phyloP scores from a whole-genome alignment of 2,888 invertebrate genomes.

The Malachius bipustulatus region DNA sequence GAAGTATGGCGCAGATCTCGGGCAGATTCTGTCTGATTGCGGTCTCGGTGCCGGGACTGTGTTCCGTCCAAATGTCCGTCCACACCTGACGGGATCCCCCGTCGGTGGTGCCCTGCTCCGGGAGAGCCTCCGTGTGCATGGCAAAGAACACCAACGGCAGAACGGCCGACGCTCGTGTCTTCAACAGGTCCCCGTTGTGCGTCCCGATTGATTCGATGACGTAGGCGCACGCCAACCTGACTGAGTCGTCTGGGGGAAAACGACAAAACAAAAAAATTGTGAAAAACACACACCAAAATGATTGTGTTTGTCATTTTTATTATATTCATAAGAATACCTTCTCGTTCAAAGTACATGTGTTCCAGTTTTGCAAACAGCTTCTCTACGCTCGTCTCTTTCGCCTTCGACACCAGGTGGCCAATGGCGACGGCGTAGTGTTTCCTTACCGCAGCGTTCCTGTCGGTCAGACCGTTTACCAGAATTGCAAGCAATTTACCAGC shows the following conservation, averaged over 20 bases:
- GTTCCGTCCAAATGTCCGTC: slow-evolving; percentile 83
- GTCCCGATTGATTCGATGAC: slow-evolving; percentile 71
- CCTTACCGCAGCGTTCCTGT: slow-evolving; percentile 71
- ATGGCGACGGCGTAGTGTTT: slow-evolving; percentile 76
- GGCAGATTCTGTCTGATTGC: slow-evolving; percentile 67
- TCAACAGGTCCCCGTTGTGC: slow-evolving; percentile 71
- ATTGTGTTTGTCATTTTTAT: too few species aligned
- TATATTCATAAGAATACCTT: slow-evolving; percentile 39
- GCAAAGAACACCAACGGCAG: slow-evolving; percentile 81
- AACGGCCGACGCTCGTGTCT: slow-evolving; percentile 59
- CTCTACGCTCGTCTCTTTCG: slow-evolving; percentile 62
- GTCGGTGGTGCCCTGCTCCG: slow-evolving; percentile 51
- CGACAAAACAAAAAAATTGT: too few species aligned
- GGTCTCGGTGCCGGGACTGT: slow-evolving; percentile 75
- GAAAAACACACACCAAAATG: too few species aligned
- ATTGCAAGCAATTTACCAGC: slow-evolving; percentile 51
- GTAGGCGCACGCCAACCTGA: slow-evolving; percentile 60
- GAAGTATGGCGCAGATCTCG: slow-evolving; percentile 57
- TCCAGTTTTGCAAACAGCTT: slow-evolving; percentile 51
- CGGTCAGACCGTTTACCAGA: slow-evolving; percentile 65
- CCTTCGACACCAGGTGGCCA: slow-evolving; percentile 70
- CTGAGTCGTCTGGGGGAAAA: slow-evolving; percentile 51
- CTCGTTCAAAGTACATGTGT: slow-evolving; percentile 54
- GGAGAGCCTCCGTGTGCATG: slow-evolving; percentile 71
- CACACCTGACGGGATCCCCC: too few species aligned